phyloP scores from a whole-genome alignment of 2,888 invertebrate species.

The Microctonus aethiopoides region DNA sequence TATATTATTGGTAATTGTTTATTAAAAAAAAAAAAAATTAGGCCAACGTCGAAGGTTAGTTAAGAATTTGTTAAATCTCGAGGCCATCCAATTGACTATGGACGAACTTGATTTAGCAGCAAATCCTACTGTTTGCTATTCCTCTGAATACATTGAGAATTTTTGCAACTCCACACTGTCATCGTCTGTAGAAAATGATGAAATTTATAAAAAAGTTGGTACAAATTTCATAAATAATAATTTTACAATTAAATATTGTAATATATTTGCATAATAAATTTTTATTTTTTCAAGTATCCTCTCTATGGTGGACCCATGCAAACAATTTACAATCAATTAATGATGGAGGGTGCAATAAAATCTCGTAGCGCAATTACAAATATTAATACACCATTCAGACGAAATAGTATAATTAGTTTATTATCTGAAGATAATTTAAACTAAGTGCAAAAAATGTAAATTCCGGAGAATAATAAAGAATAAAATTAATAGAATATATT shows the following conservation, averaged over 20 bases:
- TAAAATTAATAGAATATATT: too few relatives aligned
- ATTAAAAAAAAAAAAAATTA: too few relatives aligned
- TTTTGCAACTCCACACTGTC: slow-evolving; percentile 38
- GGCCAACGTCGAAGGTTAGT: slow-evolving; percentile 38
- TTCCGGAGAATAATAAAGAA: too few relatives aligned
- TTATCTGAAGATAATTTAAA: slow-evolving; percentile 33
- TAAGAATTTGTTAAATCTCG: slow-evolving; percentile 30
- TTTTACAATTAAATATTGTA: too few relatives aligned
- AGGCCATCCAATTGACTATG: slow-evolving; percentile 25
- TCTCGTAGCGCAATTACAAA: slow-evolving; percentile 36
- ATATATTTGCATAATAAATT: not conserved
- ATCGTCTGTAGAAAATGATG: slow-evolving; percentile 34
- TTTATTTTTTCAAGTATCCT: slow-evolving; percentile 30
- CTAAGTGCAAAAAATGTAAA: not conserved
- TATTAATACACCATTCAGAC: slow-evolving; percentile 42
- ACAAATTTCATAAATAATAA: not conserved
- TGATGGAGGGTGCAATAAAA: slow-evolving; percentile 39
- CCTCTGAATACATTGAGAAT: slow-evolving; percentile 40
- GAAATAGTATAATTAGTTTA: slow-evolving; percentile 39
- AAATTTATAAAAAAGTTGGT: slow-evolving; percentile 32
- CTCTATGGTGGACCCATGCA: slow-evolving; percentile 37
- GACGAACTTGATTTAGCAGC: slow-evolving; percentile 12
- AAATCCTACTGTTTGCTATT: slow-evolving; percentile 11
- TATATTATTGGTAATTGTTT: too few relatives aligned
- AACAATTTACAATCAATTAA: slow-evolving; percentile 37